Base-by-base conservation (phyloP, 2,113 vertebrate species). In the Oreamnos americanus region DNA sequence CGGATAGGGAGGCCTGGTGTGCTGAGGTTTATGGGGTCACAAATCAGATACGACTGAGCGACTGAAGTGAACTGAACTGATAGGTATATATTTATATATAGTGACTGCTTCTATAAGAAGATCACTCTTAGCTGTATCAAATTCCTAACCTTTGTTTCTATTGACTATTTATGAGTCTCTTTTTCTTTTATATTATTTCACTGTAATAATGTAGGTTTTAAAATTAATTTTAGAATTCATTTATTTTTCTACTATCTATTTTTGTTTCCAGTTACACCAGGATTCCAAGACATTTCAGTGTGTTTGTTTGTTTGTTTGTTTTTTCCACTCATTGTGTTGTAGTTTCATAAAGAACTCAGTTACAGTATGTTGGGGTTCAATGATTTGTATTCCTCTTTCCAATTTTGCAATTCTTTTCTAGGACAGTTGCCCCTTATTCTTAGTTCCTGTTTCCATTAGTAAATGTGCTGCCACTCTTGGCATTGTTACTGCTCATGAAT, bases 1-100 rank as follows among this genome's bases (percentile, higher is more conserved):
- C 12, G n/a, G 36, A 74, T 71, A 13, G 11, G 19, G n/a, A 74
- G n/a, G 36, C 36, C 36, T 74, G 36, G 5, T 0, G 0, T 39
- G 36, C 36, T 74, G 36, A 23, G 5, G n/a, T 74, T 23, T 36
- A 39, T 39, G n/a, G 19, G 2, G n/a, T 74, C 67, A 1, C 19
- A 23, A 39, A 36, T 71, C 1, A 0, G n/a, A 74, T 2, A 39
- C 0, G 2, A 5, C 67, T 36, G 67, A 71, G 10, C 0, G 2
- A 71, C 17, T 71, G n/a, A 71, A 71, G n/a, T 71, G 64, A 19
- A 36, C n/a, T 71, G 19, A 71, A 71, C n/a, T 39, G 19, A 39
- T 71, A 36, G 0, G 19, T 23, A 39, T 12, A 71, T 6, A 36
- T 36, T 39, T 6, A 71, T 39, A 71, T 23, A 36, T 47, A 81